These are phyloP conservation scores for Ceratothoa steindachneri DNA, from an alignment of 2,888 invertebrate genomes.

Conservation along the genomic window DNA sequence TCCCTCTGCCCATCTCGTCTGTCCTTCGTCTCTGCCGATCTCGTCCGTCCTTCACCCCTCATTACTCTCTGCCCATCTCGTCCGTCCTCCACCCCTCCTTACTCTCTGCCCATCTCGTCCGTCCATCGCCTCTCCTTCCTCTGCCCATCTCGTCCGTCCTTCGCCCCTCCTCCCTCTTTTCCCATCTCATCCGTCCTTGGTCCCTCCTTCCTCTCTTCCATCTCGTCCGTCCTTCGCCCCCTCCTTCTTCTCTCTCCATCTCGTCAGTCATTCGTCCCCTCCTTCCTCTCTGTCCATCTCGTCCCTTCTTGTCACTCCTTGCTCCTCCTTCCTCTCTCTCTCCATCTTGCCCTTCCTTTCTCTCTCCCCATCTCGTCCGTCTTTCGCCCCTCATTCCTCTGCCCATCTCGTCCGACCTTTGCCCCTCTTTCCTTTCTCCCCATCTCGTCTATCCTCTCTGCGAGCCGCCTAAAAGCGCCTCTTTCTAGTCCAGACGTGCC, in stretches of 20 bases:
- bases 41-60: too few species aligned
- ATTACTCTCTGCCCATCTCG: too few species aligned
- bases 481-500: too few species aligned
- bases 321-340: not conserved
- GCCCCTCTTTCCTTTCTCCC: not conserved
- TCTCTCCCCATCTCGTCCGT: slow-evolving; percentile 2
- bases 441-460: not conserved
- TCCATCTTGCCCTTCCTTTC: not conserved
- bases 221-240: not conserved
- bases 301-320: not conserved
- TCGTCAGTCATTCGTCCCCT: not conserved
- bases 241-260: not conserved
- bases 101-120: too few species aligned
- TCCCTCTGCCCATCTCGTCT: too few species aligned
- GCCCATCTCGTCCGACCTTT: not conserved
- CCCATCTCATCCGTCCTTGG: not conserved
- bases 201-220: not conserved
- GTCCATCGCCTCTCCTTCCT: too few species aligned
- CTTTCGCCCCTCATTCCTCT: not conserved
- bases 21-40: too few species aligned
- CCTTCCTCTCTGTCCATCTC: not conserved
- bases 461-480: too few species aligned
- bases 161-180: not conserved
- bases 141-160: not conserved
- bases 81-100: too few species aligned